phyloP scores from a whole-genome alignment of 1,140 invertebrate genomes.

The Caenorhabditis remanei region DNA sequence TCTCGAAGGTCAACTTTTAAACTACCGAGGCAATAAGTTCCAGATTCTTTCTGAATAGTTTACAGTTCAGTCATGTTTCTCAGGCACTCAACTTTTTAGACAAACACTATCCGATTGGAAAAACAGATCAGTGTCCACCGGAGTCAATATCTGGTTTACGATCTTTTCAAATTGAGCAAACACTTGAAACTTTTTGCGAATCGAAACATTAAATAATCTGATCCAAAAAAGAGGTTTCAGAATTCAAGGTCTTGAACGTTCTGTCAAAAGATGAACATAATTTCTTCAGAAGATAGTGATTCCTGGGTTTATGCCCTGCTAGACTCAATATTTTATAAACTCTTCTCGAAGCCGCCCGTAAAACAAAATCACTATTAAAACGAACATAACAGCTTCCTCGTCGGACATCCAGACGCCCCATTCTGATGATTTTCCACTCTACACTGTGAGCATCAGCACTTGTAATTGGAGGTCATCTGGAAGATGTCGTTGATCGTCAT shows the following conservation, averaged over 20 bases:
- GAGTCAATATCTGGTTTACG: neutral
- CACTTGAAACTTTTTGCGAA: conserved; percentile 4
- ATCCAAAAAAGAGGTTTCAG: no score
- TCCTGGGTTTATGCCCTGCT: no score
- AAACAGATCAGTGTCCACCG: no score
- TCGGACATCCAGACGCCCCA: conserved; percentile 7
- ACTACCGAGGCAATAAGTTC: no score
- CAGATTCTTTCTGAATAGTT: no score
- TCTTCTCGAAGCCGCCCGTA: neutral
- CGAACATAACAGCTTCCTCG: neutral
- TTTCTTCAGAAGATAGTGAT: no score
- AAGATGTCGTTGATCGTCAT: conserved; percentile 51
- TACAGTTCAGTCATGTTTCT: no score
- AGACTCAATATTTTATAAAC: neutral
- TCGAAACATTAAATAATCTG: neutral
- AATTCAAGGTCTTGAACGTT: no score
- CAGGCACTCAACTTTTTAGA: no score
- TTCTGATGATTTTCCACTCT: neutral
- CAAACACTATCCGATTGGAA: no score
- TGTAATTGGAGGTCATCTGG: conserved; percentile 55
- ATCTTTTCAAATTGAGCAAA: neutral
- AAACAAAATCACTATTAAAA: conserved; percentile 26
- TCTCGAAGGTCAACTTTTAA: no score
- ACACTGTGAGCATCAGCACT: conserved; percentile 16
- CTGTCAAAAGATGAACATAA: no score